Evolutionary conservation across 2,113 vertebrate genomes (phyloP).

Genomic region (Andinoacara biseriatus): DNA sequence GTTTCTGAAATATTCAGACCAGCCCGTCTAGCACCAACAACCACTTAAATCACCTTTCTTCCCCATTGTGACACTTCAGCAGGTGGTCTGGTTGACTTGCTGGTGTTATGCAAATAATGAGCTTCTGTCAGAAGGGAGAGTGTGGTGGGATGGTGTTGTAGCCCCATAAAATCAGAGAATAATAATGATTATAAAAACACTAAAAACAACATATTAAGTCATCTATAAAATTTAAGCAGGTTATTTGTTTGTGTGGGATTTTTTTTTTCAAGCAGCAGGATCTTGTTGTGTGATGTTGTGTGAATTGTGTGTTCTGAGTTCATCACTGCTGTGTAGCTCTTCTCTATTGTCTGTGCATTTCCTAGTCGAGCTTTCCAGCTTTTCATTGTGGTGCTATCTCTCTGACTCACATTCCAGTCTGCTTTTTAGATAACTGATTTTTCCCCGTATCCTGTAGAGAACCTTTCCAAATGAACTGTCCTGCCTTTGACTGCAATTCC

Average conservation of each 20-base stretch:
- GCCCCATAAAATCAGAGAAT: too few relatives aligned
- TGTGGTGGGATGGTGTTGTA: too few relatives aligned
- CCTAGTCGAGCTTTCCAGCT: neutral
- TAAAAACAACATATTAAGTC: neutral
- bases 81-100: neutral
- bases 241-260: neutral
- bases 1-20: neutral
- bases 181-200: too few relatives aligned
- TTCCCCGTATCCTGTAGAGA: neutral
- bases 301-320: neutral
- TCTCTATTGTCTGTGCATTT: neutral
- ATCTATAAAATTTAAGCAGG: too few relatives aligned
- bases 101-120: neutral
- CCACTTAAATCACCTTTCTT: neutral
- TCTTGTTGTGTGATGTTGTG: too few relatives aligned
- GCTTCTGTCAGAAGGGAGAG: neutral
- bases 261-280: too few relatives aligned
- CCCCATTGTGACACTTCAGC: neutral
- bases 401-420: neutral
- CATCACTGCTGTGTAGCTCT: neutral
- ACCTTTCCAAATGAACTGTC: neutral
- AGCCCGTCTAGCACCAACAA: neutral
- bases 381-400: neutral
- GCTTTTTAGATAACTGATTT: neutral
- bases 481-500: neutral